Evolutionary conservation across 2,888 invertebrate genomes (phyloP).

Genomic region (Luperina testacea): DNA sequence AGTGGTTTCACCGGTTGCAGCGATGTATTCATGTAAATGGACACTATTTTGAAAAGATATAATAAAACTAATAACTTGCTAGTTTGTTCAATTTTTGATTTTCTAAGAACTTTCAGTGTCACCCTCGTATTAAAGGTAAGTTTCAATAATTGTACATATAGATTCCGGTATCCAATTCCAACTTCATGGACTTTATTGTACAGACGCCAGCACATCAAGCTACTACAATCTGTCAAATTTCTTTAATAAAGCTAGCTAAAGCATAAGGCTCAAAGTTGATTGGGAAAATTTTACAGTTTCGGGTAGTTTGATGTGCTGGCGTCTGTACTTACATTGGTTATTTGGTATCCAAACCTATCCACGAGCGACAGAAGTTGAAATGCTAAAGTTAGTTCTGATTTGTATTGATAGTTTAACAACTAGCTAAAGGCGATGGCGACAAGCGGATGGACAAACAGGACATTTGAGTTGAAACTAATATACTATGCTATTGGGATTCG

Average conservation of each 20-base stretch:
- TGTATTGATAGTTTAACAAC: conserved; percentile 3
- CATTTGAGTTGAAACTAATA: conserved; percentile 12
- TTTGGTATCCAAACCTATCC: conserved; percentile 5
- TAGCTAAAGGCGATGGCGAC: not conserved
- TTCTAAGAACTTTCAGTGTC: too few relatives aligned
- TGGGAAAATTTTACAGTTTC: too few relatives aligned
- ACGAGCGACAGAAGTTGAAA: conserved; percentile 11
- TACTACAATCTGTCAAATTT: too few relatives aligned
- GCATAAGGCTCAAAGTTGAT: too few relatives aligned
- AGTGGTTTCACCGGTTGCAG: too few relatives aligned
- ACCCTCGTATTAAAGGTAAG: not conserved
- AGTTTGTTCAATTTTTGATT: too few relatives aligned
- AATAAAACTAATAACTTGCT: too few relatives aligned
- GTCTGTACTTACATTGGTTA: not conserved
- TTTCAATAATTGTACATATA: not conserved
- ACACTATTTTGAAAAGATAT: too few relatives aligned
- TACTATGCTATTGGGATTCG: not conserved
- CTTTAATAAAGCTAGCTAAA: too few relatives aligned
- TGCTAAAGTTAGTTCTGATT: conserved; percentile 25
- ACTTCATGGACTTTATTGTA: not conserved
- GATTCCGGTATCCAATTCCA: not conserved
- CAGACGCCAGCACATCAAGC: too few relatives aligned
- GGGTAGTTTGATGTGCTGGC: too few relatives aligned
- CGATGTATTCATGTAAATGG: too few relatives aligned
- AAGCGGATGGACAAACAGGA: conserved; percentile 8